Evolutionary conservation across 2,888 invertebrate species (phyloP), one percentile per base, ranked within the genome.

Genomic region (Timandra comae): DNA sequence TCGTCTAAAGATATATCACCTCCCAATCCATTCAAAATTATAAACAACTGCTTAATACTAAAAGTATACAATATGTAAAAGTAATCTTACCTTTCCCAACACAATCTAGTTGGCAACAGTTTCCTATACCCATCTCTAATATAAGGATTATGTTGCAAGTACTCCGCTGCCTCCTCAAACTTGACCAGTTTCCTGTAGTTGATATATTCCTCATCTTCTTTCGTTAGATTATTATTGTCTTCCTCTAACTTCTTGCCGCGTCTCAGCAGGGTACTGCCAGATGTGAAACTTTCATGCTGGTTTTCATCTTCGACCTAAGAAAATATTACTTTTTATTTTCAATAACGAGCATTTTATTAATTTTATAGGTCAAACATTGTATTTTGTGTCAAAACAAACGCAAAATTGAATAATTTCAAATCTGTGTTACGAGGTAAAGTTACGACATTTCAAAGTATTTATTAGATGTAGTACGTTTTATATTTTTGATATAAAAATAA

Each of bases 81-180:
- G 24, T 16, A 7, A 31, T 29, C 52, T 61, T 69, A 95, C 95
- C 95, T 97, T 86, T 95, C 94, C 70, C 96, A 82, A 64, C 96
- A 96, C 52, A 95, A 82, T 67, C 89, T 90, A n/a, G 93, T 92
- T 3, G 93, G 91, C 31, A 97, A 86, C 49, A 92, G 89, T 55
- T 93, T 93, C 58, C 97, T 88, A 70, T 97, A 97, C 7, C 97
- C 97, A 49, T 90, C 88, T 40, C 91, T 87, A 49, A 97, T 96
- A 64, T 87, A 97, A 2, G 93, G 93, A 78, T 97, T 97, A 59
- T 94, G 94, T 70, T 93, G 91, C 35, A 97, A 86, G 75, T 94
- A 95, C 35, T 88, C 88, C 3, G 97, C 96, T 28, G 96, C 95
- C 60, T 94, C 63, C 42, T 86, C 86, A 63, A 74, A 86, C 38